A percentile compares a stretch with the other conserved stretches of the same genome.
Evolutionary conservation across 2,113 vertebrate species (phyloP).

Genomic region (Sardina pilchardus): DNA sequence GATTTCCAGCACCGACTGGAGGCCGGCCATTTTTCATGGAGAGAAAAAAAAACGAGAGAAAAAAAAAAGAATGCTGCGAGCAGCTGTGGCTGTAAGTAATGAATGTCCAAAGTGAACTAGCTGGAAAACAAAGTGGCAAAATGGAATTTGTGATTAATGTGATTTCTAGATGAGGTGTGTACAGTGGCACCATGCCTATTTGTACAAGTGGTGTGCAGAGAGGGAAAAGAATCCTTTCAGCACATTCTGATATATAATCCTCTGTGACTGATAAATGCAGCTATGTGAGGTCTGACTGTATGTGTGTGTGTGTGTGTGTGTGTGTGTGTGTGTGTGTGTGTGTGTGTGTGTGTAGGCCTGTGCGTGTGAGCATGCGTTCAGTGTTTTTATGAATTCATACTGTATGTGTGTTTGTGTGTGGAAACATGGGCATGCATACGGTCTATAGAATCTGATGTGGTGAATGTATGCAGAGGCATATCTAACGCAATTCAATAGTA

Average conservation of each 20-base stretch:
- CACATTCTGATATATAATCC: conserved; percentile 23
- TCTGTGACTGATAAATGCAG: conserved; percentile 51
- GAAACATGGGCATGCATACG: neutral
- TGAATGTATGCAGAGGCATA: neutral
- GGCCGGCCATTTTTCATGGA: conserved; percentile 43
- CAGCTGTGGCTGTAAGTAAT: conserved; percentile 14
- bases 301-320: neutral
- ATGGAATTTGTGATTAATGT: conserved; percentile 62
- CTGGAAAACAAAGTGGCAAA: conserved; percentile 48
- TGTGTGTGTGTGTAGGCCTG: neutral
- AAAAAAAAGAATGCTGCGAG: neutral
- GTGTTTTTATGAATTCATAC: neutral
- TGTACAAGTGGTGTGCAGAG: conserved; percentile 52
- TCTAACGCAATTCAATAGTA: neutral
- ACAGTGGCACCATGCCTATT: conserved; percentile 54
- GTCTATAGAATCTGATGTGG: neutral
- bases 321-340: neutral
- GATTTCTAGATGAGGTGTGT: conserved; percentile 55
- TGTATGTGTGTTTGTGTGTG: neutral
- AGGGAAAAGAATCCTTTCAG: conserved; percentile 43
- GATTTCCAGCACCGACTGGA: neutral
- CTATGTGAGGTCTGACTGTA: neutral
- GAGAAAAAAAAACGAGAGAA: conserved; percentile 9
- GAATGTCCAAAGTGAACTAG: conserved; percentile 47
- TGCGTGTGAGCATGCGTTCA: neutral